Base-by-base conservation (phyloP, 2,113 vertebrate species). In the Gobius niger region DNA sequence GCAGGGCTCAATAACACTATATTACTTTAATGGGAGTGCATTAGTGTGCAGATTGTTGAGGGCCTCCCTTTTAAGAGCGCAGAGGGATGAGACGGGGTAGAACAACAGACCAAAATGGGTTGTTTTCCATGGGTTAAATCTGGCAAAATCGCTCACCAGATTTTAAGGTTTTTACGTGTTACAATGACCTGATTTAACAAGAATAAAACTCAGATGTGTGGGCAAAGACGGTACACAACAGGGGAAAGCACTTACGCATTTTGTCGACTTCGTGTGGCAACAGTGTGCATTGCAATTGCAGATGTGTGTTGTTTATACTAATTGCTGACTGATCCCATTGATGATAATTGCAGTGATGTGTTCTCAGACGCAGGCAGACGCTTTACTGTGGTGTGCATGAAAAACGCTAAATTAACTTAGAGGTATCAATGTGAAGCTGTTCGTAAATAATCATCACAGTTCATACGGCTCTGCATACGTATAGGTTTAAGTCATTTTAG, bases 1-100 rank as follows among this genome's bases (percentile, higher is more conserved):
- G n/a, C 5, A 67, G 77, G 70, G 68, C 11, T 41, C 19, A 47
- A 50, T 62, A 12, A 44, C 4, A 11, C 18, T 73, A 24, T 9
- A 11, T 11, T 12, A 16, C 3, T 53, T 19, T 10, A 15, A 54
- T 41, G n/a, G 14, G 46, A 61, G 56, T 63, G 47, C 56, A 70
- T 64, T 2, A 64, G 46, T 51, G 18, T 5, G 2, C 0, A 14
- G 63, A 63, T 54, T 61, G 18, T 67, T 41, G 59, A 54, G 56
- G 42, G 44, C 70, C 69, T 63, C 63, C 49, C 61, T 12, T 70
- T 8, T 8, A 5, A 40, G 12, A 40, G 19, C 50, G 53, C 6
- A 0, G 14, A 63, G 54, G 9, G 47, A 15, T 63, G 18, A 6
- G 63, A 10, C 44, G 6, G 68, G 76, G 63, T 47, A 69, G 61